Evolutionary conservation across 1,140 invertebrate species (phyloP).

Genomic region (Samia ricini): DNA sequence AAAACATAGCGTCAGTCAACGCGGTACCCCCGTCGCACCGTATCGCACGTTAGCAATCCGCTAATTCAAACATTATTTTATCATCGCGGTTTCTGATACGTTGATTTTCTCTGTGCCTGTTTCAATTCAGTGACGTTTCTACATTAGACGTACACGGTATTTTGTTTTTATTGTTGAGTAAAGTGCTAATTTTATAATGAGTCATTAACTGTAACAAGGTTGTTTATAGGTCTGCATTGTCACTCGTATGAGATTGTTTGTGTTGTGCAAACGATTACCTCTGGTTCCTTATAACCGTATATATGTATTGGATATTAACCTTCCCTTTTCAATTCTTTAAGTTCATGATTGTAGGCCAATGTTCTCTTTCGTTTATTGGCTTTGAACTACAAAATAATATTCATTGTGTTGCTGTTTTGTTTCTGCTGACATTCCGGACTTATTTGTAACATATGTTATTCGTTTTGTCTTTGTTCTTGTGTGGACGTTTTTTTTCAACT

Average conservation of each 20-base stretch:
- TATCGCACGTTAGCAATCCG: slow-evolving; percentile 28
- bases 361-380: slow-evolving; percentile 1
- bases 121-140: neutral
- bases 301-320: neutral
- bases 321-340: neutral
- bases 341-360: neutral
- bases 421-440: neutral
- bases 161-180: neutral
- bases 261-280: slow-evolving; percentile 22
- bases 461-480: neutral
- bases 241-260: slow-evolving; percentile 8
- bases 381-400: neutral
- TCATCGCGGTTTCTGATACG: slow-evolving; percentile 25
- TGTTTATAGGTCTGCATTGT: slow-evolving; percentile 6
- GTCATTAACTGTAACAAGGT: neutral
- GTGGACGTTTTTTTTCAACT: neutral
- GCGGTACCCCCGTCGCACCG: slow-evolving; percentile 35
- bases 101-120: slow-evolving; percentile 22
- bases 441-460: neutral
- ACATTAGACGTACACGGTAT: neutral
- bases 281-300: slow-evolving; percentile 9
- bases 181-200: slow-evolving; percentile 12
- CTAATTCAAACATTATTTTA: slow-evolving; percentile 23
- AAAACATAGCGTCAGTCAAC: slow-evolving; percentile 48
- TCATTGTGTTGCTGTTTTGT: neutral